Base-by-base conservation (phyloP, 2,888 invertebrate genomes). In the Synergus gifuensis region DNA sequence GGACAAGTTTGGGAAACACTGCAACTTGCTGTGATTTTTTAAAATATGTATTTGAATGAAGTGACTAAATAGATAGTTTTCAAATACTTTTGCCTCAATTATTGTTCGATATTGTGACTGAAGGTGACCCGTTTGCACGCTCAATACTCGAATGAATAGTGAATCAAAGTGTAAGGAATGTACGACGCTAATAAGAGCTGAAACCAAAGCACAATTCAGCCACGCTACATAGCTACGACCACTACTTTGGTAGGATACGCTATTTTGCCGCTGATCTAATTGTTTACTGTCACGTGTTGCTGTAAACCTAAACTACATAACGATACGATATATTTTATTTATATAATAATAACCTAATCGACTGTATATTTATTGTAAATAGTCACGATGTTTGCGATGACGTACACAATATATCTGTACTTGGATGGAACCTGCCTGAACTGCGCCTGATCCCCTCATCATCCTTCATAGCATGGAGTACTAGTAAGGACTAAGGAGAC, bases 341-440 rank as follows among this genome's bases (percentile, higher is more conserved):
- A 91, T 90, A 90, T 88, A 86, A 87, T 76, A 76, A 85, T 85
- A 73, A 85, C 88, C 88, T 90, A 90, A 90, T 89, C 90, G 87
- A 91, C 88, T 91, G 91, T 91, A 73, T 73, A 91, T 91, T 91
- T 91, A 91, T 90, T 91, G 91, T 91, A 91, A 91, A 91, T 91
- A 91, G 91, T 91, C 90, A 90, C 89, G 90, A 91, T 91, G 91
- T 91, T 91, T 91, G 91, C 91, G 91, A 91, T 91, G 89, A 89
- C 82, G 82, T 83, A 83, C 90, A 90, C 90, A 89, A 90, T 90
- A 90, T 91, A 91, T 91, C 90, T 90, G 90, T 91, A 91, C 90
- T 89, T 91, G 90, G 88, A 90, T 91, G 91, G 89, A 89, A 89
- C 81, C 85, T 88, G 88, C 86, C 89, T 89, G 86, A 73, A 73